Evolutionary conservation across 1,140 invertebrate species (phyloP).

Genomic region (Saccostrea echinata): DNA sequence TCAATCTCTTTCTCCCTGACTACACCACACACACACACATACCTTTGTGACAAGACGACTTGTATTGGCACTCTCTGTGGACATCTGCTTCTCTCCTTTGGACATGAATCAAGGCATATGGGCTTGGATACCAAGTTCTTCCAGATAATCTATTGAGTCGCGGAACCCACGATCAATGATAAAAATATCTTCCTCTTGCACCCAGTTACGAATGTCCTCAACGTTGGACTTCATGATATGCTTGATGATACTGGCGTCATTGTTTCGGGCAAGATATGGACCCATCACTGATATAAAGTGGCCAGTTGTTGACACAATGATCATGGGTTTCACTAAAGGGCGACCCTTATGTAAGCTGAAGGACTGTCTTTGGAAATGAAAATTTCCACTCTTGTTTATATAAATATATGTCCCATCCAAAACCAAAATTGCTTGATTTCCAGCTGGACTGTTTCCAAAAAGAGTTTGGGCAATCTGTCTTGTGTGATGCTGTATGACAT

Average conservation of each 20-base stretch:
- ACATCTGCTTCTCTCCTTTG: slow-evolving; percentile 19
- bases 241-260: slow-evolving; percentile 51
- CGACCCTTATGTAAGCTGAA: slow-evolving; percentile 45
- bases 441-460: no score
- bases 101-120: slow-evolving; percentile 5
- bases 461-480: no score
- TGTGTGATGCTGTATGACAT: no score
- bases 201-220: slow-evolving; percentile 33
- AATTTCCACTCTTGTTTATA: no score
- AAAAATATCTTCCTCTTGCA: slow-evolving; percentile 35
- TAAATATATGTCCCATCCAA: no score
- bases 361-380: slow-evolving; percentile 32
- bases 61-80: slow-evolving; percentile 30
- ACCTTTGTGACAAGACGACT: slow-evolving; percentile 37
- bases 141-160: background rate
- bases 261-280: slow-evolving; percentile 42
- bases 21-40: no score
- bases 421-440: no score
- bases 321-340: slow-evolving; percentile 44
- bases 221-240: slow-evolving; percentile 41
- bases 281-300: slow-evolving; percentile 42
- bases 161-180: slow-evolving; percentile 13
- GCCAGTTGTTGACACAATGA: slow-evolving; percentile 33
- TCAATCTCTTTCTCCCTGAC: no score
- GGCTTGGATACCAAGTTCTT: background rate